Percentiles rank a stretch among this genome's conserved stretches.
These are phyloP conservation scores for Augochlorella aurata DNA, from an alignment of 2,888 invertebrate species.

Conservation along the genomic window DNA sequence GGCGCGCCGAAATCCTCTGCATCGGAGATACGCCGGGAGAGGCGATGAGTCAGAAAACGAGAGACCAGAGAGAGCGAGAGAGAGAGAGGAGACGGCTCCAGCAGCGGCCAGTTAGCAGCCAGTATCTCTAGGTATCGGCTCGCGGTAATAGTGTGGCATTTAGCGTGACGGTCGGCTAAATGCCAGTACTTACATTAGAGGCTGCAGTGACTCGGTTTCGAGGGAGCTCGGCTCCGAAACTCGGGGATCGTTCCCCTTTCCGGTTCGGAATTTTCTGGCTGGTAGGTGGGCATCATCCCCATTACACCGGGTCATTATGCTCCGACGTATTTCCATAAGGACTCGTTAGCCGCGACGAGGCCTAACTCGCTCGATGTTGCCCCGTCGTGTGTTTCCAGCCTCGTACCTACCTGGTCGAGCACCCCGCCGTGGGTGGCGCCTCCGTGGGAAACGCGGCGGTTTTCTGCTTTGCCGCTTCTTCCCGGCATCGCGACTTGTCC, in stretches of 20 bases:
- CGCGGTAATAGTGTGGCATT: conserved; percentile 42
- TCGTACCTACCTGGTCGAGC: conserved; percentile 65
- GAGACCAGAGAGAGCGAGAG: background rate
- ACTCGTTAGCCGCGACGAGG: conserved; percentile 69
- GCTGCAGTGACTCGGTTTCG: background rate
- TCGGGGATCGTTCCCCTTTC: conserved; percentile 47
- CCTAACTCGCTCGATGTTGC: conserved; percentile 54
- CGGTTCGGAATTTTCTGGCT: conserved; percentile 58
- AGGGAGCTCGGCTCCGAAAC: conserved; percentile 24
- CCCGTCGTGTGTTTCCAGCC: conserved; percentile 48
- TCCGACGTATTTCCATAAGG: conserved; percentile 80
- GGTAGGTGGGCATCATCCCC: conserved; percentile 74
- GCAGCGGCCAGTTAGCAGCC: conserved; percentile 23
- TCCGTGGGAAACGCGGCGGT: conserved; percentile 55
- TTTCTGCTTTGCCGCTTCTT: background rate
- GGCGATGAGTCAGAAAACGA: conserved; percentile 28
- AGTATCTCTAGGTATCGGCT: conserved; percentile 24
- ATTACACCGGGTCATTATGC: conserved; percentile 79
- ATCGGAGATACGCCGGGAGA: conserved; percentile 42
- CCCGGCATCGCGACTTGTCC: no score
- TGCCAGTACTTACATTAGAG: conserved; percentile 41
- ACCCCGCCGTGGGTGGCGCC: conserved; percentile 72
- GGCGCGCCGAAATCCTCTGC: background rate
- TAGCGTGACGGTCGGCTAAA: conserved; percentile 58
- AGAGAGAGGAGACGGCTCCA: background rate